Percentiles rank a stretch among this genome's conserved stretches.
These are phyloP conservation scores for Cryptoblepharus egeriae DNA, from an alignment of 2,797 vertebrate genomes.

Conservation along the genomic window DNA sequence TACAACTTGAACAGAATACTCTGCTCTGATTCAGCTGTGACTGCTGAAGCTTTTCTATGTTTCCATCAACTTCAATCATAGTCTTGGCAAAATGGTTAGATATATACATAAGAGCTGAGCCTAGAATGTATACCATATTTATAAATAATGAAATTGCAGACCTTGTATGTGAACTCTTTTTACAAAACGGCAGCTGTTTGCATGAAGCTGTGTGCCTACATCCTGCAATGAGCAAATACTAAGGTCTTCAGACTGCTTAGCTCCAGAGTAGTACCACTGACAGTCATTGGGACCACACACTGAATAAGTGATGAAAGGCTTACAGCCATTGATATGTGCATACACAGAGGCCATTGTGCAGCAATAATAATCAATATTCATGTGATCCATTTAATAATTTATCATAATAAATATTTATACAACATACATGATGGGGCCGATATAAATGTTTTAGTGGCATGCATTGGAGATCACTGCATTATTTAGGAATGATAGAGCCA, in stretches of 20 bases:
- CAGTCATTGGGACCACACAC: neutral
- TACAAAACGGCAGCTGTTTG: neutral
- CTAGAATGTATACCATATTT: slow-evolving; percentile 39
- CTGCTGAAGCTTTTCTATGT: slow-evolving; percentile 21
- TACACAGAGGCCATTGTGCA: slow-evolving; percentile 24
- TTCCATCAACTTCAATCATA: slow-evolving; percentile 52
- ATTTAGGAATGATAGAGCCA: slow-evolving; percentile 71
- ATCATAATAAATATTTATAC: slow-evolving; percentile 76
- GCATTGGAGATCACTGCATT: slow-evolving; percentile 66
- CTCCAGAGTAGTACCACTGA: neutral
- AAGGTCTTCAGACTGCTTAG: neutral
- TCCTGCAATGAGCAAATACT: fast-evolving
- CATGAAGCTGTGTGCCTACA: neutral
- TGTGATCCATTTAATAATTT: slow-evolving; percentile 72
- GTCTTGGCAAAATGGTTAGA: slow-evolving; percentile 53
- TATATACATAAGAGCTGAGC: slow-evolving; percentile 33
- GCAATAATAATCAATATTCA: slow-evolving; percentile 70
- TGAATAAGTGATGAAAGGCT: neutral
- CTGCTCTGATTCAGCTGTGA: slow-evolving; percentile 45
- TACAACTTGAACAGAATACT: neutral
- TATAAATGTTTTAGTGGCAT: slow-evolving; percentile 75
- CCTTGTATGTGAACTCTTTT: neutral
- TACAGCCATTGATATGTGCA: neutral
- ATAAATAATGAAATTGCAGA: slow-evolving; percentile 59
- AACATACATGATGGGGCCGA: slow-evolving; percentile 67